These are phyloP conservation scores for Melinaea marsaeus DNA, from an alignment of 2,888 invertebrate species.

Conservation along the genomic window DNA sequence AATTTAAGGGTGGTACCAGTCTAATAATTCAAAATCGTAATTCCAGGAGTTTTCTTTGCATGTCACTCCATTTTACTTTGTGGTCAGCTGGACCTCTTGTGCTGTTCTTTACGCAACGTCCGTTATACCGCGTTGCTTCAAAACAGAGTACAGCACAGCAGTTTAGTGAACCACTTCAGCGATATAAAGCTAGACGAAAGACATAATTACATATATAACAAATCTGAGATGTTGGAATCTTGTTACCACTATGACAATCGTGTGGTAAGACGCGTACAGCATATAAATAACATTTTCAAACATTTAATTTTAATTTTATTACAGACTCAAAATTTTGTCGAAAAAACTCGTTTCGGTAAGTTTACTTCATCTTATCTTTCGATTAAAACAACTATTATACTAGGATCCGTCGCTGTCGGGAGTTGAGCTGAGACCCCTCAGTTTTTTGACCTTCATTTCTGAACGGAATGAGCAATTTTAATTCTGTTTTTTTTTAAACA, in stretches of 20 bases:
- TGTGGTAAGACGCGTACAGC: slow-evolving; percentile 36
- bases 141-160: slow-evolving; percentile 44
- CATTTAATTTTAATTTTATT: slow-evolving; percentile 27
- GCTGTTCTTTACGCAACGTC: slow-evolving; percentile 62
- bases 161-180: slow-evolving; percentile 35
- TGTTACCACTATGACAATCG: slow-evolving; percentile 54
- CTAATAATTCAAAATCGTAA: background rate
- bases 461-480: no score
- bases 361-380: no score
- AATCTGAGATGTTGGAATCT: slow-evolving; percentile 47
- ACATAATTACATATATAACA: slow-evolving; percentile 55
- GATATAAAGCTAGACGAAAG: slow-evolving; percentile 51
- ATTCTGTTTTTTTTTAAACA: background rate
- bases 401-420: no score
- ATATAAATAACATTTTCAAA: background rate
- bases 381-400: no score
- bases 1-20: background rate
- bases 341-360: slow-evolving; percentile 44
- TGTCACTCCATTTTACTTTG: slow-evolving; percentile 62
- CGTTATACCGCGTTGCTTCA: slow-evolving; percentile 58
- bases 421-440: no score
- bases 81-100: slow-evolving; percentile 65
- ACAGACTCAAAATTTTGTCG: slow-evolving; percentile 35
- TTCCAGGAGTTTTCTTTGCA: slow-evolving; percentile 63
- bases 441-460: no score